phyloP scores from a whole-genome alignment of 2,113 vertebrate species.

The Laticauda colubrina region DNA sequence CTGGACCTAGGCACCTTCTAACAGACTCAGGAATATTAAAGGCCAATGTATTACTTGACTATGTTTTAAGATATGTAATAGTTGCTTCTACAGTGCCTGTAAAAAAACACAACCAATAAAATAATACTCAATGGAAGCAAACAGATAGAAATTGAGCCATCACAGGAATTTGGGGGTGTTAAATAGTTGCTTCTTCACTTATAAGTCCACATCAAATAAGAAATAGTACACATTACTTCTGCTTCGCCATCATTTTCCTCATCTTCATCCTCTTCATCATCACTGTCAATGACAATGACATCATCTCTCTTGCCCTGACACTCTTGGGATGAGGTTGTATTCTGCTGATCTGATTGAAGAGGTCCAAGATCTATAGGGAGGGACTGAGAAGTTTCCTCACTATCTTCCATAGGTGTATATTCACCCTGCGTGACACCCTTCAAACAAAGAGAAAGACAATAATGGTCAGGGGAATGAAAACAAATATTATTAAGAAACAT shows the following conservation, averaged over 20 bases:
- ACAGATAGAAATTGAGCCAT: not conserved
- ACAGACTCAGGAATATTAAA: not conserved
- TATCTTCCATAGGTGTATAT: constrained; percentile 81
- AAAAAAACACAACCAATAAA: not conserved
- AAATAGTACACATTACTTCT: constrained; percentile 62
- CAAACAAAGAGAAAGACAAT: constrained; percentile 1
- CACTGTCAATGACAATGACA: constrained; percentile 91
- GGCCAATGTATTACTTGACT: not conserved
- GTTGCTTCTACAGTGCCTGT: not conserved
- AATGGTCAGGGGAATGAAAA: not conserved
- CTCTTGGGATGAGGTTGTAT: constrained; percentile 75
- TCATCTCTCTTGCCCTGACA: constrained; percentile 79
- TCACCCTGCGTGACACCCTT: constrained; percentile 84
- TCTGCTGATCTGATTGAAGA: constrained; percentile 74
- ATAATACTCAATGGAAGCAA: not conserved
- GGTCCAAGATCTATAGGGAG: constrained; percentile 77
- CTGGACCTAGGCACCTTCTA: not conserved
- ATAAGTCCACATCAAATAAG: not conserved
- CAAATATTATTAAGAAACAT: not conserved
- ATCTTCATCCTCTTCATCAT: constrained; percentile 88
- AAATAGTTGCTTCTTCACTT: not conserved
- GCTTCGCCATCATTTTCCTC: constrained; percentile 89
- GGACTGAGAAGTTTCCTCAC: constrained; percentile 79
- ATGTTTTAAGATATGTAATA: not conserved
- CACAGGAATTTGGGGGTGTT: not conserved